phyloP scores from a whole-genome alignment of 2,888 invertebrate genomes.

The Schizotus pectinicornis region DNA sequence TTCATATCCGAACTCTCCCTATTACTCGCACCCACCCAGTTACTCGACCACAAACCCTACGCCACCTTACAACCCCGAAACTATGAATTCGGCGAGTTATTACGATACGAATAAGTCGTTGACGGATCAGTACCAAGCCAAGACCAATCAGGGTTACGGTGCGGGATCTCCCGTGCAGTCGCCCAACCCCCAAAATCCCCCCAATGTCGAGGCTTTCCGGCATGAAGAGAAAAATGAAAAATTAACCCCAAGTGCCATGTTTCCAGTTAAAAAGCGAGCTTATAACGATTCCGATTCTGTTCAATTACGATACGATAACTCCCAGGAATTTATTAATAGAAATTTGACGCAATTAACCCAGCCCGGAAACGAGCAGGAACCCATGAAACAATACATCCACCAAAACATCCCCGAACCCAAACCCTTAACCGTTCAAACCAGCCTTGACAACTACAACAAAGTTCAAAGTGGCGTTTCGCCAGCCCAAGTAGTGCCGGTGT shows the following conservation, averaged over 20 bases:
- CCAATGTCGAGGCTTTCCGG: conserved; percentile 35
- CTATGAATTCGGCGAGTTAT: conserved; percentile 51
- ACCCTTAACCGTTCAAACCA: conserved; percentile 28
- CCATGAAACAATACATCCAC: conserved; percentile 45
- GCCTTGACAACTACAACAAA: conserved; percentile 23
- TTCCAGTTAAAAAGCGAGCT: conserved; percentile 70
- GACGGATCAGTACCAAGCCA: conserved; percentile 57
- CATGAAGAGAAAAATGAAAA: conserved; percentile 38
- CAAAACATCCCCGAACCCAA: conserved; percentile 53
- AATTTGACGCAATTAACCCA: conserved; percentile 16
- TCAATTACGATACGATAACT: conserved; percentile 28
- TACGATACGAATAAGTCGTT: conserved; percentile 67
- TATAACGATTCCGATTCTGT: conserved; percentile 61
- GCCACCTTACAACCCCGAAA: conserved; percentile 53
- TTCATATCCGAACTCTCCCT: conserved; percentile 52
- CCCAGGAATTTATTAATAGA: conserved; percentile 31
- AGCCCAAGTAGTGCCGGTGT: conserved; percentile 8
- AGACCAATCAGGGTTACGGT: conserved; percentile 54
- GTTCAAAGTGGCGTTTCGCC: conserved; percentile 13
- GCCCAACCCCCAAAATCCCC: conserved; percentile 40
- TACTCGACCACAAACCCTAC: conserved; percentile 61
- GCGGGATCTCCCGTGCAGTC: conserved; percentile 38
- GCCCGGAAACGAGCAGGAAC: conserved; percentile 25
- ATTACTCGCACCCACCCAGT: conserved; percentile 52
- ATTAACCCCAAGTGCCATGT: conserved; percentile 58